A percentile compares a stretch with the other conserved stretches of the same genome.
These are phyloP conservation scores for Chinchilla lanigera DNA, from an alignment of 2,113 vertebrate genomes.

Conservation along the genomic window DNA sequence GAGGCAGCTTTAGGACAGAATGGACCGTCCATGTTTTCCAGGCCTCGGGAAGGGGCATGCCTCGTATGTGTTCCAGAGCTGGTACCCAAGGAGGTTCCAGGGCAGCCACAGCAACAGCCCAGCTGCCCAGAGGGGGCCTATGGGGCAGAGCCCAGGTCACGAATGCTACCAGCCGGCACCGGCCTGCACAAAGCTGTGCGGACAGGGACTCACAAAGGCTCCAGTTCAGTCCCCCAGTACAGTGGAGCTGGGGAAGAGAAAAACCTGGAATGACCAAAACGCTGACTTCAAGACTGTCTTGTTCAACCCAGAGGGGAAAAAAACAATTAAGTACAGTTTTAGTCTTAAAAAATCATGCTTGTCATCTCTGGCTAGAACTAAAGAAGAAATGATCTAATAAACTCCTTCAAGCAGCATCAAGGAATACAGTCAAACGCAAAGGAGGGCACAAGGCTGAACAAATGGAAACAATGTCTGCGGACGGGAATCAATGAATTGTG, in stretches of 20 bases:
- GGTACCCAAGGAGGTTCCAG: not conserved
- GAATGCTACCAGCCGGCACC: too few relatives aligned
- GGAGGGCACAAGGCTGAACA: not conserved
- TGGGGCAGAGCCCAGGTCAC: not conserved
- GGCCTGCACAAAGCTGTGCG: not conserved
- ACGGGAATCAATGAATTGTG: not conserved
- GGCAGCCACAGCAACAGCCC: not conserved
- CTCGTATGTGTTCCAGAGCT: not conserved
- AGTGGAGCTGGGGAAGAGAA: not conserved
- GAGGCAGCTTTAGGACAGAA: not conserved
- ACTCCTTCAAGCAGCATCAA: not conserved
- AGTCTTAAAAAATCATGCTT: not conserved
- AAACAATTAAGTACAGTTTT: not conserved
- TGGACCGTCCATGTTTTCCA: not conserved
- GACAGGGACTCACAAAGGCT: not conserved
- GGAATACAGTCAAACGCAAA: not conserved
- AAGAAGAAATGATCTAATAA: not conserved
- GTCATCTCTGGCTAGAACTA: not conserved
- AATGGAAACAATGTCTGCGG: not conserved
- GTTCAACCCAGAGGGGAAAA: not conserved
- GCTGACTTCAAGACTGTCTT: not conserved
- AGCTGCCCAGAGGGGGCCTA: not conserved
- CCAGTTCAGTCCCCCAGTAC: not conserved
- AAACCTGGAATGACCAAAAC: conserved; percentile 18
- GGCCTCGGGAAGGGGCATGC: not conserved